Evolutionary conservation across 35 echinoderm and acorn worm genomes (phyloP).

Genomic region (Apostichopus parvimensis): DNA sequence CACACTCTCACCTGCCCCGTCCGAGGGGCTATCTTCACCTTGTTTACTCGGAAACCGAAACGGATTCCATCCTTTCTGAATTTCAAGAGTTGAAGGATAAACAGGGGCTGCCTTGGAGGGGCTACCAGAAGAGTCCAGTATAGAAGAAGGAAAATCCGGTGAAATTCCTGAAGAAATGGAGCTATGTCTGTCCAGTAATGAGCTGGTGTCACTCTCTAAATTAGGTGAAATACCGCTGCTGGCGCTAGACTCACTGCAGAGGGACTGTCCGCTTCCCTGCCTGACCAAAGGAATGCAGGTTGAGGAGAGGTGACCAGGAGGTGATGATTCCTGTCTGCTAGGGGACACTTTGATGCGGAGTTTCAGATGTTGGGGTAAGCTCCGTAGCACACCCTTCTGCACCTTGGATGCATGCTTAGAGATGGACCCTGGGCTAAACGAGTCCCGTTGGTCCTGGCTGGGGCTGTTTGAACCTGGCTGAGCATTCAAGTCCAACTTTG

Average conservation of each 20-base stretch:
- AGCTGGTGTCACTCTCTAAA: constrained; percentile 64
- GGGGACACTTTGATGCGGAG: constrained; percentile 37
- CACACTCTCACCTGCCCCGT: constrained; percentile 53
- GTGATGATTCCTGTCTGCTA: neutral
- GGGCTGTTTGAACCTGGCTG: constrained; percentile 15
- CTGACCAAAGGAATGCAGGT: constrained; percentile 33
- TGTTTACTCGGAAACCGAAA: constrained; percentile 65
- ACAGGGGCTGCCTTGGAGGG: constrained; percentile 34
- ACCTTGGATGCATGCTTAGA: constrained; percentile 15
- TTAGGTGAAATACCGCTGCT: constrained; percentile 78
- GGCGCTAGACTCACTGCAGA: constrained; percentile 77
- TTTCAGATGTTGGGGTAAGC: constrained; percentile 55
- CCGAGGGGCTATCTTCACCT: constrained; percentile 48
- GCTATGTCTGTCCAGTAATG: constrained; percentile 62
- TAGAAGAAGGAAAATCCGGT: constrained; percentile 59
- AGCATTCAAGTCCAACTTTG: constrained; percentile 26
- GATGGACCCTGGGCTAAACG: constrained; percentile 8
- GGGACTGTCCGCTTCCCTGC: constrained; percentile 73
- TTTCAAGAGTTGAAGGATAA: constrained; percentile 41
- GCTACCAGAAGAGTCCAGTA: constrained; percentile 40
- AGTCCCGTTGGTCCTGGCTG: neutral
- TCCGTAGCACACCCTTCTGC: constrained; percentile 33
- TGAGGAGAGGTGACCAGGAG: neutral
- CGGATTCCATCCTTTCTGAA: constrained; percentile 70
- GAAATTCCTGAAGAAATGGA: constrained; percentile 85